Base-by-base conservation (phyloP, 2,797 vertebrate genomes). In the Lutra lutra region DNA sequence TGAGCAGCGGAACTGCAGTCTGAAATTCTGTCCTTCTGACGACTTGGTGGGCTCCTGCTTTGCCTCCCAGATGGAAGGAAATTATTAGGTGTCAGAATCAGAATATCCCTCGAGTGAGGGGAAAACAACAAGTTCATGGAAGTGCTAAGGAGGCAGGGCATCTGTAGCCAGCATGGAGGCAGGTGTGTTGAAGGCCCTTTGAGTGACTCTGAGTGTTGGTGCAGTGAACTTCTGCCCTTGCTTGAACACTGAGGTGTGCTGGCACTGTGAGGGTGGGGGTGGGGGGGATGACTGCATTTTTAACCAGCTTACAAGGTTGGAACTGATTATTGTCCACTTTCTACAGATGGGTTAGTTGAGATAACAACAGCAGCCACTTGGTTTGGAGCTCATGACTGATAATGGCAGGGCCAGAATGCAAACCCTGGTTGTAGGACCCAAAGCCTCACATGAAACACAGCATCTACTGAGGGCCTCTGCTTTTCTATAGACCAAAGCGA, bases 171-270 rank as follows among this genome's bases (percentile, higher is more conserved):
- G 38, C 75, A 10, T 0, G 2, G 35, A 43, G 38, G 4, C 7
- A 21, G 11, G 12, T 14, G 6, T 27, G 21, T 20, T 15, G 5
- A 40, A n/a, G 51, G 20, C 21, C 1, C 17, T 15, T 14, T 17
- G 21, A 54, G 48, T 23, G 51, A 1, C 35, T 1, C 2, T 3
- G 7, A 2, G 7, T n/a, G 35, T 5, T 14, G 14, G 43, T 11
- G 23, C 91, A 60, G 1, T 46, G 54, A 38, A 8, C 4, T 7
- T 29, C 40, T 83, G 84, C 25, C 62, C 66, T 78, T 85, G 12
- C 20, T 46, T 56, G 40, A 66, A 17, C 3, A 17, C n/a, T 9
- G 40, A 29, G 8, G 7, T 70, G 17, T 12, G 29, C 64, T 17
- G 43, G 17, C 64, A 7, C 23, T 5, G 12, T 3, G 3, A 14